These are phyloP conservation scores for Bos javanicus DNA, from an alignment of 2,113 vertebrate species.

Conservation along the genomic window DNA sequence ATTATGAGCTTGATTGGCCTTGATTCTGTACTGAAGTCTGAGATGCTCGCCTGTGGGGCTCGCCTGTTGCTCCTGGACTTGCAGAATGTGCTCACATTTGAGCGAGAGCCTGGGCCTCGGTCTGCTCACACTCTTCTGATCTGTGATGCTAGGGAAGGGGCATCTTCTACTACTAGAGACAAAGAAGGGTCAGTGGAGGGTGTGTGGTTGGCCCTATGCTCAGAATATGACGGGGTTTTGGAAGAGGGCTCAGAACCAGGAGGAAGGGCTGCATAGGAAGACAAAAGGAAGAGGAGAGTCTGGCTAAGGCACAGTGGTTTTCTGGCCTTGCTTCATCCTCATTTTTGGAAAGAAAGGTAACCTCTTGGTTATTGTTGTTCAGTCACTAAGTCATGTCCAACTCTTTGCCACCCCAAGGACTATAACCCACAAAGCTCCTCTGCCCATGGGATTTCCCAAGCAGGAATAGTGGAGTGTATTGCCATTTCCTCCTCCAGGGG, in stretches of 20 bases:
- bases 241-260: background rate
- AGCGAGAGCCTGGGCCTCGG: background rate
- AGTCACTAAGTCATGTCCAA: background rate
- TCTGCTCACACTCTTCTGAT: background rate
- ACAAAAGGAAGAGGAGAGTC: background rate
- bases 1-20: background rate
- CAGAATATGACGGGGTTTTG: background rate
- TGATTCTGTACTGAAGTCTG: background rate
- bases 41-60: accelerated
- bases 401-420: background rate
- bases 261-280: background rate
- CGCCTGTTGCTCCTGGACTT: background rate
- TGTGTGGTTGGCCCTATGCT: background rate
- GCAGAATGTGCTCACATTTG: background rate
- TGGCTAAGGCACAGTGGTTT: background rate
- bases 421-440: background rate
- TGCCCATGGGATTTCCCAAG: background rate
- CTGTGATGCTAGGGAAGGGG: background rate
- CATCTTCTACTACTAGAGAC: background rate
- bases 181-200: background rate
- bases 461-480: background rate
- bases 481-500: background rate
- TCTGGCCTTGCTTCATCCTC: background rate
- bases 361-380: background rate
- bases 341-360: background rate